Percentiles rank a stretch among this genome's conserved stretches.
phyloP scores from a whole-genome alignment of 1,140 invertebrate genomes.

The Coelopa frigida region DNA sequence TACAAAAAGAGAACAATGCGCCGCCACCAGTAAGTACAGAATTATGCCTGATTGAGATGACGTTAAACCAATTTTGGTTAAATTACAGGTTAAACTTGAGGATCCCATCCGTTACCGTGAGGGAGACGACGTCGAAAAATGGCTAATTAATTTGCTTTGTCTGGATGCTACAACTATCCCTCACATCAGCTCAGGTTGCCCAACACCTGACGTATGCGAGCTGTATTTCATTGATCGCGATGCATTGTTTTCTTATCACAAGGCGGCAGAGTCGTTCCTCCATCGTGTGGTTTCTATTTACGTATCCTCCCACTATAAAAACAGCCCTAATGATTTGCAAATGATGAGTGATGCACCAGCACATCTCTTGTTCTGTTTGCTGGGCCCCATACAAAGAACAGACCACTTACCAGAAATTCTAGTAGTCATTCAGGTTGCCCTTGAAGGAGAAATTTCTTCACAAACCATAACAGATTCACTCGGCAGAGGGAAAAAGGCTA shows the following conservation, averaged over 20 bases:
- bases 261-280: conserved; percentile 90
- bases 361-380: conserved; percentile 92
- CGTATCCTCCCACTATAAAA: conserved; percentile 98
- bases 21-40: conserved; percentile 47
- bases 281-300: conserved; percentile 88
- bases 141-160: conserved; percentile 89
- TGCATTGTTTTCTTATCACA: conserved; percentile 95
- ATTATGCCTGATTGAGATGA: not conserved
- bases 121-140: conserved; percentile 83
- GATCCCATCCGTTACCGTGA: conserved; percentile 93
- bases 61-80: not conserved
- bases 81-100: conserved; percentile 63
- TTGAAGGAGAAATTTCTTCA: conserved; percentile 92
- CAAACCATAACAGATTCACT: conserved; percentile 66
- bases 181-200: conserved; percentile 66
- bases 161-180: conserved; percentile 70
- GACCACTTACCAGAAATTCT: conserved; percentile 82
- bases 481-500: conserved; percentile 76
- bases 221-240: conserved; percentile 90
- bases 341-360: conserved; percentile 98
- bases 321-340: conserved; percentile 97
- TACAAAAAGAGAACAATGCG: conserved; percentile 55
- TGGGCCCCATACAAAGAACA: conserved; percentile 71
- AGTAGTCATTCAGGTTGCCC: conserved; percentile 86
- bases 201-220: conserved; percentile 81